Conservation (phyloP, 2,888 invertebrate genomes). For the Drosophila kambysellisi region DNA sequence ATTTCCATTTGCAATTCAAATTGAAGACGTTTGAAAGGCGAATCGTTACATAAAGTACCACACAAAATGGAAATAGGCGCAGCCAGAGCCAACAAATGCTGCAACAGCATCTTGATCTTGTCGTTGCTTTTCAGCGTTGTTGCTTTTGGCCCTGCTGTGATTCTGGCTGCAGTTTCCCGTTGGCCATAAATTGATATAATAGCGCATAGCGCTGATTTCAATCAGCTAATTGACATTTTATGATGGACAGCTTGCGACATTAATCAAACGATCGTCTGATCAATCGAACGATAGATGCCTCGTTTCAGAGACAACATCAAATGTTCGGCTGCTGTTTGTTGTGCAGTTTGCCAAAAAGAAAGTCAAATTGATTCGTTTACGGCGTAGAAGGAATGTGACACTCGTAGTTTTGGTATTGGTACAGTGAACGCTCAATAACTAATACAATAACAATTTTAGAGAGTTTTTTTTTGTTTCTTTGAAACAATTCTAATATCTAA, state of each 20-base stretch:
- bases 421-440: neutral
- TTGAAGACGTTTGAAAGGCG: slow-evolving; percentile 49
- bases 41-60: slow-evolving; percentile 75
- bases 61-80: slow-evolving; percentile 63
- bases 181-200: slow-evolving; percentile 73
- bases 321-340: slow-evolving; percentile 1
- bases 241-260: slow-evolving; percentile 61
- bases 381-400: neutral
- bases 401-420: neutral
- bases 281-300: neutral
- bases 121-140: slow-evolving; percentile 49
- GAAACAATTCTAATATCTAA: neutral
- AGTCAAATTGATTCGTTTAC: slow-evolving; percentile 35
- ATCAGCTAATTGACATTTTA: slow-evolving; percentile 79
- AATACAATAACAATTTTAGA: neutral
- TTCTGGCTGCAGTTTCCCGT: slow-evolving; percentile 54
- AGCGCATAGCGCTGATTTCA: slow-evolving; percentile 65
- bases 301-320: slow-evolving; percentile 31
- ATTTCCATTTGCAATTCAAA: slow-evolving; percentile 67
- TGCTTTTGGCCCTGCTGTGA: slow-evolving; percentile 7
- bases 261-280: slow-evolving; percentile 26
- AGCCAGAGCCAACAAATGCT: slow-evolving; percentile 28
- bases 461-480: neutral
- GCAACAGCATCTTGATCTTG: slow-evolving; percentile 59
- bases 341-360: slow-evolving; percentile 25